These are phyloP conservation scores for Macrosiphum euphorbiae DNA, from an alignment of 2,888 invertebrate species.

Conservation along the genomic window DNA sequence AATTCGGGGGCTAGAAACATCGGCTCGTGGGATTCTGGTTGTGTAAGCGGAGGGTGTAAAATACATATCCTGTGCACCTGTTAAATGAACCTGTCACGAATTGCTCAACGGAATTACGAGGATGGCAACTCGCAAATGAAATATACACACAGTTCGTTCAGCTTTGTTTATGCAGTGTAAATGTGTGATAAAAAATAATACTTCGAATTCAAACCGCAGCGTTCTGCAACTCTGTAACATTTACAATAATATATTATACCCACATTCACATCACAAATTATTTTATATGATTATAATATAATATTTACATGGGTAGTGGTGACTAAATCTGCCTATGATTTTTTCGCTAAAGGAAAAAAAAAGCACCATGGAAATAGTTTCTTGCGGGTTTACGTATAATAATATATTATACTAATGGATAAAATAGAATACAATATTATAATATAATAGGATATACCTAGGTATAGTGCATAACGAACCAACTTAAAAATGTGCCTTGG, in stretches of 20 bases:
- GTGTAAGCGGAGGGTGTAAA: slow-evolving; percentile 20
- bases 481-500: background rate
- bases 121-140: slow-evolving; percentile 27
- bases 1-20: slow-evolving; percentile 25
- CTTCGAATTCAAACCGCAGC: background rate
- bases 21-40: slow-evolving; percentile 43
- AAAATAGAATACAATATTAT: background rate
- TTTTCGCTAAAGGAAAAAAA: background rate
- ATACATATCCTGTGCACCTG: slow-evolving; percentile 55
- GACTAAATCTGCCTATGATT: background rate
- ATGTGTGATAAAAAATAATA: slow-evolving; percentile 26
- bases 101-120: slow-evolving; percentile 50
- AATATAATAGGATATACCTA: background rate
- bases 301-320: background rate
- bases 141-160: background rate
- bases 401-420: background rate
- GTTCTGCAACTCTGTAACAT: background rate
- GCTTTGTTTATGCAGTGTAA: background rate
- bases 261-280: background rate
- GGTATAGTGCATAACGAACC: background rate
- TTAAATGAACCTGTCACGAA: slow-evolving; percentile 60
- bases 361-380: background rate
- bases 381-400: background rate
- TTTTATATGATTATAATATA: background rate
- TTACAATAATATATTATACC: background rate